phyloP scores from a whole-genome alignment of 2,797 vertebrate species.

The Eulemur albifrons region DNA sequence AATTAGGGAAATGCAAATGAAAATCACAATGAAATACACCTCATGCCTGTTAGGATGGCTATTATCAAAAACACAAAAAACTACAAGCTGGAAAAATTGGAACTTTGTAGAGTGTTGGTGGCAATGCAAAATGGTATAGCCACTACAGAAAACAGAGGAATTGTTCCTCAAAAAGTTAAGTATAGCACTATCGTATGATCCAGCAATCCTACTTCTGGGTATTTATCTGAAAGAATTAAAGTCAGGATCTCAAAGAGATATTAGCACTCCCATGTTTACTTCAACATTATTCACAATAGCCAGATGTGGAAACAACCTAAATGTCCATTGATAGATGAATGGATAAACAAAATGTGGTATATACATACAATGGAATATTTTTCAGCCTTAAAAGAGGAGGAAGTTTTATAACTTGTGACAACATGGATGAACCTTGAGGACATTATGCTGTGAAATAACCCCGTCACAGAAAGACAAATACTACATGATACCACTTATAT shows the following conservation, averaged over 20 bases:
- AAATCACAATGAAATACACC: neutral
- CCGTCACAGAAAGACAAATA: neutral
- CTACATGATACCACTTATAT: neutral
- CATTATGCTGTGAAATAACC: neutral
- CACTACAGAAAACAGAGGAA: neutral
- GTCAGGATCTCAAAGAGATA: neutral
- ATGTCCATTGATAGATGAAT: neutral
- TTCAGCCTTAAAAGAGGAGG: neutral
- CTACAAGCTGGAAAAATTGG: neutral
- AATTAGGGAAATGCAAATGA: neutral
- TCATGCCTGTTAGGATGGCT: neutral
- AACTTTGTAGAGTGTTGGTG: neutral
- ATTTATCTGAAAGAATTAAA: neutral
- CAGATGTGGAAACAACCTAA: neutral
- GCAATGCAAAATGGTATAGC: neutral
- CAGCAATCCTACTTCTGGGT: neutral
- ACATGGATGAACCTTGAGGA: neutral
- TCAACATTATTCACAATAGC: neutral
- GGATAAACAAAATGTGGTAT: neutral
- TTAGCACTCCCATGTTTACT: neutral
- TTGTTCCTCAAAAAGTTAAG: neutral
- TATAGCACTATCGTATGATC: neutral
- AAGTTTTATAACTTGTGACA: neutral
- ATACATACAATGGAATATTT: neutral
- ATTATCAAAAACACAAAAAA: neutral